Conservation (phyloP, 2,797 vertebrate species). For the Pristis pectinata region DNA sequence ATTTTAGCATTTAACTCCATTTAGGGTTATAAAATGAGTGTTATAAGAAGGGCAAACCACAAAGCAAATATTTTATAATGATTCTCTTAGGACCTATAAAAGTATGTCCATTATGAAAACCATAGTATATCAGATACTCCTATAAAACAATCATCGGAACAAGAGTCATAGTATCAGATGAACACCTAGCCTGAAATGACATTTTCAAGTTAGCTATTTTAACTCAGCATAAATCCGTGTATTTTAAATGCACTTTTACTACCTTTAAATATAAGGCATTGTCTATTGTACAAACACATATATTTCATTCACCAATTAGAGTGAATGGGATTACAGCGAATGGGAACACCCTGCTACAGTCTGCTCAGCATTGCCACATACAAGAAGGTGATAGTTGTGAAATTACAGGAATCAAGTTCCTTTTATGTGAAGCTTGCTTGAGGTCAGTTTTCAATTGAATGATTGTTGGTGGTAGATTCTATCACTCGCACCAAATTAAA, state of each 20-base stretch:
- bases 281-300: not conserved
- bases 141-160: not conserved
- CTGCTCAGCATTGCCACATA: not conserved
- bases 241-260: not conserved
- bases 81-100: not conserved
- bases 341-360: not conserved
- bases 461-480: not conserved
- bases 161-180: not conserved
- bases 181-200: not conserved
- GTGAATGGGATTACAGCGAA: not conserved
- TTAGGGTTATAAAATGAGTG: not conserved
- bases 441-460: not conserved
- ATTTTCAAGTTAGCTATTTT: not conserved
- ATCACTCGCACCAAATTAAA: not conserved
- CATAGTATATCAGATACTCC: not conserved
- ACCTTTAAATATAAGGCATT: not conserved
- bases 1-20: not conserved
- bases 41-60: not conserved
- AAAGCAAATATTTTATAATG: not conserved
- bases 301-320: not conserved
- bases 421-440: not conserved
- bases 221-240: not conserved
- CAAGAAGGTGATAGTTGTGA: not conserved
- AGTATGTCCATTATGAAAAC: not conserved
- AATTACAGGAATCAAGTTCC: not conserved